Percentiles rank a stretch among this genome's conserved stretches.
Conservation (phyloP, 2,797 vertebrate genomes). For the Decapterus maruadsi region DNA sequence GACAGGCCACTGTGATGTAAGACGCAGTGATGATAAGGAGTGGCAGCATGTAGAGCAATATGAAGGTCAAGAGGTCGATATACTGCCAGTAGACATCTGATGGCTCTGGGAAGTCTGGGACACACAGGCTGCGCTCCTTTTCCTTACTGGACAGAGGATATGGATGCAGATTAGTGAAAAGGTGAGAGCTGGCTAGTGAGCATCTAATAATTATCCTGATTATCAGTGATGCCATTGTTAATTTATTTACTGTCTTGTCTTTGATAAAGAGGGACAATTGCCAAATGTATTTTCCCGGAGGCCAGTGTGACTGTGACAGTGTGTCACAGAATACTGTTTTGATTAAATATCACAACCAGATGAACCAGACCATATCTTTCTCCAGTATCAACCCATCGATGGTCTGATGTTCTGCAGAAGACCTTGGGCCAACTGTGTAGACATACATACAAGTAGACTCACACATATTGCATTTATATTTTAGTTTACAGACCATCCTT, state of each 20-base stretch:
- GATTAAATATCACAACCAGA: too few relatives aligned
- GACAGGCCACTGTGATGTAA: conserved; percentile 90
- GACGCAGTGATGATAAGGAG: conserved; percentile 92
- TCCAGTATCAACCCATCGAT: too few relatives aligned
- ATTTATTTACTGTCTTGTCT: not conserved
- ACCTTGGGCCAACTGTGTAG: too few relatives aligned
- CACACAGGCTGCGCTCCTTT: conserved; percentile 89
- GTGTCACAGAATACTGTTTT: too few relatives aligned
- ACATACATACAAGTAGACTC: too few relatives aligned
- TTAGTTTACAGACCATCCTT: too few relatives aligned
- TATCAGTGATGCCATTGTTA: not conserved
- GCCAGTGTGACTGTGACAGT: too few relatives aligned
- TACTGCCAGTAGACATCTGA: conserved; percentile 95
- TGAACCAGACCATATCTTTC: too few relatives aligned
- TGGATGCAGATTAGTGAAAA: not conserved
- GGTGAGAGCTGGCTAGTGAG: not conserved
- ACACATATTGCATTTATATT: too few relatives aligned
- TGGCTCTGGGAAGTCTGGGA: conserved; percentile 94
- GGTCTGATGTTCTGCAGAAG: too few relatives aligned
- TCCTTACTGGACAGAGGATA: conserved; percentile 82
- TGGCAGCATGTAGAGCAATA: conserved; percentile 92
- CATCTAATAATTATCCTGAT: not conserved
- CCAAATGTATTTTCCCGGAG: not conserved
- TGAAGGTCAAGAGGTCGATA: conserved; percentile 92
- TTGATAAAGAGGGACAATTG: not conserved